Percentiles rank a stretch among this genome's conserved stretches.
Conservation (phyloP, 2,888 invertebrate genomes). For the Volucella zonaria region DNA sequence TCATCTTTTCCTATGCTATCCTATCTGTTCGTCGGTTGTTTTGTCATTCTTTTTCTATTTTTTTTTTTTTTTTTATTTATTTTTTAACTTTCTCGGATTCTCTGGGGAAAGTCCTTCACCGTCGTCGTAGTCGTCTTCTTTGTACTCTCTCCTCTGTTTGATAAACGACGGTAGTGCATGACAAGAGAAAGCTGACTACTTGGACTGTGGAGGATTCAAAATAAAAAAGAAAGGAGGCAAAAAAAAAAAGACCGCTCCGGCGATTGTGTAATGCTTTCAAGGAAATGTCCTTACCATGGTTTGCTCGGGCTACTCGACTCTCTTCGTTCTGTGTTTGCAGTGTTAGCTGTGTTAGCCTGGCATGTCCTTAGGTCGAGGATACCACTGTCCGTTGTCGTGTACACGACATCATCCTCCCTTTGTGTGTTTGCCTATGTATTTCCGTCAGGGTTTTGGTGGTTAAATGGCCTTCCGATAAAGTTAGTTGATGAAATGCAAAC, state of each 20-base stretch:
- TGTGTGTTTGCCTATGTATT: conserved; percentile 11
- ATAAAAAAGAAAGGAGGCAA: background rate
- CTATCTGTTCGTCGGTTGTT: background rate
- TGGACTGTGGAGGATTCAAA: conserved; percentile 1
- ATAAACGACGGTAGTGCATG: conserved; percentile 54
- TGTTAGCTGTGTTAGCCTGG: background rate
- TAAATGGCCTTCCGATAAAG: conserved; percentile 34
- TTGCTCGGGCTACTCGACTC: background rate
- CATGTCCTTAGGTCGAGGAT: conserved; percentile 50
- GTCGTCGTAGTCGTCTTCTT: conserved; percentile 21
- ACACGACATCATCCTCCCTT: conserved; percentile 1
- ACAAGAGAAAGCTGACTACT: conserved; percentile 3
- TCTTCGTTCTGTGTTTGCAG: conserved; percentile 28
- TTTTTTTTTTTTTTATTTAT: background rate
- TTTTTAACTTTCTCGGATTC: conserved; percentile 1
- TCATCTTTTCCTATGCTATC: background rate
- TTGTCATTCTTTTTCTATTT: conserved; percentile 7
- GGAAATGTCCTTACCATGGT: conserved; percentile 65
- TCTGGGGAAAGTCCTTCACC: conserved; percentile 59
- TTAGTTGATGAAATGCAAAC: conserved; percentile 51
- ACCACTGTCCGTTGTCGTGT: conserved; percentile 1
- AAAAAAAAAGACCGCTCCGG: conserved; percentile 24
- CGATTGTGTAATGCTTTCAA: conserved; percentile 50
- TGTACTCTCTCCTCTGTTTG: conserved; percentile 24
- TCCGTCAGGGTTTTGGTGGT: conserved; percentile 10